Base-by-base conservation (phyloP, 35 echinoderm and acorn worm genomes). In the Holothuria glaberrima region DNA sequence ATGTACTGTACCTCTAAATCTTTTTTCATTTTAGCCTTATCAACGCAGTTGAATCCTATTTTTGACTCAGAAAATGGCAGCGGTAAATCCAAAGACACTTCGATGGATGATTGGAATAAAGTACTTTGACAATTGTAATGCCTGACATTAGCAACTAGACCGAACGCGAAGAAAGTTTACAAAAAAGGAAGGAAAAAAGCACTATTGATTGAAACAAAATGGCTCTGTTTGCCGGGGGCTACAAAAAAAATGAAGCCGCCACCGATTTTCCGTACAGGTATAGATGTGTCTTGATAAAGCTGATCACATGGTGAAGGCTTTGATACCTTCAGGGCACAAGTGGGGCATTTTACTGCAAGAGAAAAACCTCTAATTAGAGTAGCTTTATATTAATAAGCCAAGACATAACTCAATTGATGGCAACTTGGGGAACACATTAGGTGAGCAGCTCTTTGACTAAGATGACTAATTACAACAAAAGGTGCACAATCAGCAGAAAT, bases 161-260 rank as follows among this genome's bases (percentile, higher is more conserved):
- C 50, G 13, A 54, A 54, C 50, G 3, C 5, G 13, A 17, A 54
- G 50, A 54, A 54, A 12, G 3, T 54, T 54, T 5, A 5, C 0
- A 54, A 14, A 17, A 54, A 12, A 9, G 13, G 34, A 38, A 75
- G 71, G 71, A 17, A 41, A 75, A 38, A 41, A 41, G 17, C 21
- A 31, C 31, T 75, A 75, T 75, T 78, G 74, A 78, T 78, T 50
- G 74, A 48, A 78, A 78, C 74, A 78, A 50, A 78, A 78, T 78
- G 74, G 36, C 74, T 48, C 50, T 78, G 74, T 48, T 78, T 78
- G 41, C 74, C 74, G 10, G 33, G n/a, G 74, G 74, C 74, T 45
- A 45, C 14, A 26, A 52, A 48, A 9, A 76, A 48, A 26, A 78
- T 48, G 74, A 78, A 48, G 44, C 50, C 25, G 19, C 74, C 74